Base-by-base conservation (phyloP, 2,888 invertebrate species). In the Caradrina kadenii region DNA sequence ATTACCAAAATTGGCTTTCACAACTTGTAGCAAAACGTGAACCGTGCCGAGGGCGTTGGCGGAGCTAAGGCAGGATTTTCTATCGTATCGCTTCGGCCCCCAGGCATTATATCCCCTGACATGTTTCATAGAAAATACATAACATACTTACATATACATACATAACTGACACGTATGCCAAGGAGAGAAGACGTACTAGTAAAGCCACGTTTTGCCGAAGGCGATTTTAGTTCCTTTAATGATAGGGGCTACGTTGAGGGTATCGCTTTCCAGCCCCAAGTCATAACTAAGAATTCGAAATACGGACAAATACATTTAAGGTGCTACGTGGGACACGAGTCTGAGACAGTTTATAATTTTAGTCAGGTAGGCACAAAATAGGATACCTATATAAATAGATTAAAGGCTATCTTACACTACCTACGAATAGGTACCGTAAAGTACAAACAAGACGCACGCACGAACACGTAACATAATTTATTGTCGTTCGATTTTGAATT, bases 121-220 rank as follows among this genome's bases (percentile, higher is more conserved):
- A 73, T 76, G 76, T 67, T 78, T 78, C 78, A 49, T 63, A 73
- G 60, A 78, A 67, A 67, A 77, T 52, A 76, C 63, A 63, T 77
- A 21, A 52, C 42, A 50, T 70, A 73, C 1, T 19, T 42, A 63
- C 11, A 31, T 11, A 48, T 63, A 64, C 13, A 49, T 58, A 65
- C n/a, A 63, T 77, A 63, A 63, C 73, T 21, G 73, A 73, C 60
- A 63, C 72, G 60, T 63, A 52, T 67, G 8, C 19, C 63, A 73
- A 68, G 48, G 48, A 73, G 22, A 60, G 22, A 54, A 71, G 53
- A 54, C 26, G 66, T 58, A 17, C 22, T 59, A n/a, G 60, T 49
- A 50, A 39, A 60, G 39, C 55, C 78, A 68, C 60, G 73, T 63
- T 63, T 58, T 53, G 78, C 78, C 68, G 22, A 10, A 60, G 76